These are phyloP conservation scores for Puntigrus tetrazona DNA, from an alignment of 2,113 vertebrate genomes.

Conservation along the genomic window DNA sequence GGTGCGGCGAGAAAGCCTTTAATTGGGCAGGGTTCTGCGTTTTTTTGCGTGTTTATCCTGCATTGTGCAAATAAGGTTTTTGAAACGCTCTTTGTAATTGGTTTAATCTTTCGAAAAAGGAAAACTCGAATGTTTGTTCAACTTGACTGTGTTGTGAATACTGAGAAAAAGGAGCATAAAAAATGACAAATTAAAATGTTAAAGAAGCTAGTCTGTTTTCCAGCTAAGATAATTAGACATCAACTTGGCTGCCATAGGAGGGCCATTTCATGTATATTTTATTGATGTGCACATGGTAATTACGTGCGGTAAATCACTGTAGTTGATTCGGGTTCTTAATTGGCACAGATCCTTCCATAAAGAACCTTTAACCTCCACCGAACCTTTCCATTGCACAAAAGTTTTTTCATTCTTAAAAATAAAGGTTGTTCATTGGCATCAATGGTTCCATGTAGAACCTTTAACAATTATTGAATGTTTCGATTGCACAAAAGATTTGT, in stretches of 20 bases:
- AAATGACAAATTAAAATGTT: not conserved
- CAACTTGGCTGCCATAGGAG: not conserved
- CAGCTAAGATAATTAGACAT: slow-evolving; percentile 24
- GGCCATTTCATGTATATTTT: slow-evolving; percentile 23
- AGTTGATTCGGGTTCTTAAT: not conserved
- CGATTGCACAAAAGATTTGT: no score
- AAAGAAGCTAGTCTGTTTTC: not conserved
- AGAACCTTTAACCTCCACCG: not conserved
- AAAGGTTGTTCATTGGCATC: not conserved
- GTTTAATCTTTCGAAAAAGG: not conserved
- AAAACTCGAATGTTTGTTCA: not conserved
- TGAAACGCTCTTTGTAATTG: slow-evolving; percentile 7
- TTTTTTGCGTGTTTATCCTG: slow-evolving; percentile 45
- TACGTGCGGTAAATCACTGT: not conserved
- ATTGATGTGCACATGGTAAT: slow-evolving; percentile 11
- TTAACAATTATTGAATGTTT: no score
- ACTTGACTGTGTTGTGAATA: not conserved
- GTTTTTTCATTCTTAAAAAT: no score
- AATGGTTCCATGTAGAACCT: no score
- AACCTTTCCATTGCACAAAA: no score
- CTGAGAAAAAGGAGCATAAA: not conserved
- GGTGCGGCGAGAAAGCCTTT: slow-evolving; percentile 39
- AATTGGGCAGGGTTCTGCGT: slow-evolving; percentile 48
- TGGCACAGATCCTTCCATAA: not conserved
- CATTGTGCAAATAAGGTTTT: slow-evolving; percentile 50